Evolutionary conservation across 2,888 invertebrate genomes (phyloP).

Genomic region (Apamea crenata): DNA sequence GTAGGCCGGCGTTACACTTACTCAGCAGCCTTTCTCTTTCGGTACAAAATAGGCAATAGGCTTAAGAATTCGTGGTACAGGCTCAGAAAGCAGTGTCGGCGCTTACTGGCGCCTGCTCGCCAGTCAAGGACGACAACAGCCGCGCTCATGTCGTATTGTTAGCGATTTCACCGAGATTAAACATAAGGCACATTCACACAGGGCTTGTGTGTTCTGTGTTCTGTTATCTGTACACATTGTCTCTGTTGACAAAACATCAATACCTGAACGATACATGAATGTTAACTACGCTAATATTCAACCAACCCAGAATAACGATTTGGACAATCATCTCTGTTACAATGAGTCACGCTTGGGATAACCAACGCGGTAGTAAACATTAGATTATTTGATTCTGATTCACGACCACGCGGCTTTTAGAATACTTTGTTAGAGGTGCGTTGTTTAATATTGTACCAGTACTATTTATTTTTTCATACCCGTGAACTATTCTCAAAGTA

Average conservation of each 20-base stretch:
- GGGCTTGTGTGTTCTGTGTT: conserved; percentile 16
- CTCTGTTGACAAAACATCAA: conserved; percentile 58
- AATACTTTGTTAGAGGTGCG: conserved; percentile 41
- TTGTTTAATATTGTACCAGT: conserved; percentile 16
- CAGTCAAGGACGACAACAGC: conserved; percentile 82
- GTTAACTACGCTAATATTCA: conserved; percentile 43
- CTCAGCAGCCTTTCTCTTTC: conserved; percentile 70
- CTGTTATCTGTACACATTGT: conserved; percentile 31
- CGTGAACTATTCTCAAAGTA: conserved; percentile 50
- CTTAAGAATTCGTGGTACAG: conserved; percentile 67
- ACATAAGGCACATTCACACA: conserved; percentile 47
- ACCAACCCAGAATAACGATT: conserved; percentile 46
- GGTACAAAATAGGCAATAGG: conserved; percentile 74
- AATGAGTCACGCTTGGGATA: conserved; percentile 63
- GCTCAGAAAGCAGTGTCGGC: conserved; percentile 61
- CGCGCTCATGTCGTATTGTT: conserved; percentile 71
- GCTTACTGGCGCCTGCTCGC: conserved; percentile 80
- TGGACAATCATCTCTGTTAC: conserved; percentile 53
- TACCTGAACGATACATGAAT: conserved; percentile 44
- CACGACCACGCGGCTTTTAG: conserved; percentile 52
- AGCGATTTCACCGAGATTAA: conserved; percentile 67
- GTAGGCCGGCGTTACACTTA: conserved; percentile 66
- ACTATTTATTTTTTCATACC: conserved; percentile 43
- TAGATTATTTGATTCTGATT: conserved; percentile 62
- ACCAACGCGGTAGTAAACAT: conserved; percentile 63